Percentiles rank a stretch among this genome's conserved stretches.
phyloP scores from a whole-genome alignment of 53 echinoderm and acorn worm species.

The Patiria pectinifera region DNA sequence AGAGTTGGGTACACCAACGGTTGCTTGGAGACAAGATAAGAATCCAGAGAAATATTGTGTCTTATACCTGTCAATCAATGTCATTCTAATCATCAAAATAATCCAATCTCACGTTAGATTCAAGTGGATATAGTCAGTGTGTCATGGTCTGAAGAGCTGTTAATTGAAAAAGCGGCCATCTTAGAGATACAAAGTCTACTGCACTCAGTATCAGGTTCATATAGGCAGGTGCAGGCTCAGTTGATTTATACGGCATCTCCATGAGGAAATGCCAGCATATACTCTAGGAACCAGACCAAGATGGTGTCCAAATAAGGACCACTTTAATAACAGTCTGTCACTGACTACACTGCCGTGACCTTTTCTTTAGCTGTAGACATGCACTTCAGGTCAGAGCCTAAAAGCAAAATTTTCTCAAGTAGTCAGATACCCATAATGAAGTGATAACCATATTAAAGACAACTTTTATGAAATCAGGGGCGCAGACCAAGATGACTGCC shows the following conservation, averaged over 20 bases:
- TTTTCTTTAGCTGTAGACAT: no score
- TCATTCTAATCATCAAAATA: not conserved
- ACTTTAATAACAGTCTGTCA: not conserved
- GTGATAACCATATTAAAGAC: no score
- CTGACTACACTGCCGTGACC: no score
- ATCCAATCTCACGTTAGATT: not conserved
- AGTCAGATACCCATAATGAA: no score
- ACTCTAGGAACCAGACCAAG: not conserved
- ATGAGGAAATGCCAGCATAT: not conserved
- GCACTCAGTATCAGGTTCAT: not conserved
- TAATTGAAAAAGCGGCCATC: not conserved
- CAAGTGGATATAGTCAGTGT: not conserved
- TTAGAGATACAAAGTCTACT: not conserved
- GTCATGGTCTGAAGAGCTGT: not conserved
- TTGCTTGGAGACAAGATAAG: slow-evolving; percentile 24
- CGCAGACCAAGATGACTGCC: no score
- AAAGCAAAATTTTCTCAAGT: no score
- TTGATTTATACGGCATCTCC: not conserved
- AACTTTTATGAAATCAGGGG: no score
- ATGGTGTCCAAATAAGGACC: not conserved
- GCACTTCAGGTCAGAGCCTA: no score
- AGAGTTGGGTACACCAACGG: slow-evolving; percentile 7
- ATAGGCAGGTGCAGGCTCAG: not conserved
- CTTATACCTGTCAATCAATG: slow-evolving; percentile 33
- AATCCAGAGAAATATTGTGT: not conserved